These are phyloP conservation scores for Drosophila hydei DNA, from an alignment of 1,140 invertebrate species.

Conservation along the genomic window DNA sequence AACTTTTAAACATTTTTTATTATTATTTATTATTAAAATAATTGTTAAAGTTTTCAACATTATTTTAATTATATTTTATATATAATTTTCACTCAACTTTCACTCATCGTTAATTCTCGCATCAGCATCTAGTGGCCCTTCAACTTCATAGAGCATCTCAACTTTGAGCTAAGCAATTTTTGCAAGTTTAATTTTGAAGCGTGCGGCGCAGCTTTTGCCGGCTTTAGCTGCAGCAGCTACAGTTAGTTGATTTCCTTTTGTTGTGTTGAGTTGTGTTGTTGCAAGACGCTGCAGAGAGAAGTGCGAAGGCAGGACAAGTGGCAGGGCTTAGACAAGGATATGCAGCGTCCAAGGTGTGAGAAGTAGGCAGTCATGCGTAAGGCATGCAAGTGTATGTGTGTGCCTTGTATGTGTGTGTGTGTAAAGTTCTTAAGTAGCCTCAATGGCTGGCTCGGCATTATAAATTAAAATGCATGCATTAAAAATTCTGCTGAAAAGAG, in stretches of 20 bases:
- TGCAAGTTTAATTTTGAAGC: no score
- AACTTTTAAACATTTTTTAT: no score
- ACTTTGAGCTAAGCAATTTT: no score
- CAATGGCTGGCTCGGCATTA: constrained; percentile 70
- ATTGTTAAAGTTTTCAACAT: no score
- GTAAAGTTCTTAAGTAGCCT: constrained; percentile 75
- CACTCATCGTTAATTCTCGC: no score
- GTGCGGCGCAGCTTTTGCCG: not conserved
- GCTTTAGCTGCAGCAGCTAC: not conserved
- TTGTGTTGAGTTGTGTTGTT: constrained; percentile 35
- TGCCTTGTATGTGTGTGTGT: constrained; percentile 16
- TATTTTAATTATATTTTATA: no score
- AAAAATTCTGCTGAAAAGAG: constrained; percentile 81
- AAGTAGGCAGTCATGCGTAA: constrained; percentile 46
- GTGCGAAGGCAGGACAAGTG: constrained; percentile 20
- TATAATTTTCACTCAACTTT: no score
- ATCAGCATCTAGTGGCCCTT: no score
- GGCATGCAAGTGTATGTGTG: constrained; percentile 16
- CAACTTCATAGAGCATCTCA: no score
- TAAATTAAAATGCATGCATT: constrained; percentile 82
- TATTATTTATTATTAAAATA: no score
- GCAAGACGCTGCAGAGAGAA: not conserved
- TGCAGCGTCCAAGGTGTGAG: constrained; percentile 47
- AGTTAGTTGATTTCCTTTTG: constrained; percentile 63
- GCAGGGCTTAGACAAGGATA: constrained; percentile 59